Percentiles rank a stretch among this genome's conserved stretches.
phyloP scores from a whole-genome alignment of 2,888 invertebrate species.

The Poecilus cupreus region DNA sequence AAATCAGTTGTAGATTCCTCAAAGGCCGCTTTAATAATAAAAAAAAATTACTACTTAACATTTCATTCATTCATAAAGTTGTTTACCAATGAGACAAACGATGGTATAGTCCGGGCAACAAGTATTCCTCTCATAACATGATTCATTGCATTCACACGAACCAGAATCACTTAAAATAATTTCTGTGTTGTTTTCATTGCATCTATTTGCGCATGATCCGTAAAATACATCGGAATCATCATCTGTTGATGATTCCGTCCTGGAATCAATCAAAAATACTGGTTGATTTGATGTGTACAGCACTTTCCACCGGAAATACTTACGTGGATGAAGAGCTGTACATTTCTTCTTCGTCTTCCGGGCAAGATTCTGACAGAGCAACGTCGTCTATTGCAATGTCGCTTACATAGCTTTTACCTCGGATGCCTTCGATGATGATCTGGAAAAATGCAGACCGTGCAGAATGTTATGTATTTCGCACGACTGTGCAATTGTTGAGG shows the following conservation, averaged over 20 bases:
- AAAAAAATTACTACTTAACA: not conserved
- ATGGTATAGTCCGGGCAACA: conserved; percentile 83
- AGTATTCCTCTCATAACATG: conserved; percentile 74
- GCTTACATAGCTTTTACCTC: conserved; percentile 80
- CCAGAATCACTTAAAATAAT: conserved; percentile 59
- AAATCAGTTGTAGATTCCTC: not conserved
- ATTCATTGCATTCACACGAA: conserved; percentile 77
- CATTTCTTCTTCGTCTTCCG: conserved; percentile 65
- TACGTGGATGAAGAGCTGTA: conserved; percentile 56
- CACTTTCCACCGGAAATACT: conserved; percentile 62
- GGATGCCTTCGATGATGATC: conserved; percentile 85
- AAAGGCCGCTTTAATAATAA: not conserved
- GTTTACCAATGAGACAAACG: conserved; percentile 74
- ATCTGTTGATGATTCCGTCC: conserved; percentile 37
- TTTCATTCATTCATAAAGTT: too few relatives aligned
- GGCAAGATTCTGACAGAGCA: conserved; percentile 78
- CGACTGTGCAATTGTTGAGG: too few relatives aligned
- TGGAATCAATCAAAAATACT: not conserved
- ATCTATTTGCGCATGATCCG: conserved; percentile 76
- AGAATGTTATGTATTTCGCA: too few relatives aligned
- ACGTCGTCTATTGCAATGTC: conserved; percentile 91
- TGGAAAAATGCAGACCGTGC: conserved; percentile 72
- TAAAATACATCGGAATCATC: conserved; percentile 2
- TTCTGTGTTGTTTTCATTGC: conserved; percentile 66
- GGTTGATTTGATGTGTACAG: not conserved